These are phyloP conservation scores for Adelges cooleyi DNA, from an alignment of 1,140 invertebrate species.

Conservation along the genomic window DNA sequence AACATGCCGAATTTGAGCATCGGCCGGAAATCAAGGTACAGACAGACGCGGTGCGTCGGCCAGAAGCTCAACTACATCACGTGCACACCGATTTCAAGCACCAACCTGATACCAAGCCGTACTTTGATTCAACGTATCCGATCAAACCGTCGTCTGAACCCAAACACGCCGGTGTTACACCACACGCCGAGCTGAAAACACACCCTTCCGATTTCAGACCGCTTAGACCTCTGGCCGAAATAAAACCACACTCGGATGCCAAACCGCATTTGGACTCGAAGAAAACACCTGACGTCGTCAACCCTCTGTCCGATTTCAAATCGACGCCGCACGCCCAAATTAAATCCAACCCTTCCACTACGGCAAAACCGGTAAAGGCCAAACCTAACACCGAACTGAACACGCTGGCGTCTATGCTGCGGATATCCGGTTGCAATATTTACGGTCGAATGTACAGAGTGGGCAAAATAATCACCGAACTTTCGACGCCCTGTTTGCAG, in stretches of 20 bases:
- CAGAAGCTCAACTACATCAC: background rate
- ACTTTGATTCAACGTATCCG: no score
- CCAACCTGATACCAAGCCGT: background rate
- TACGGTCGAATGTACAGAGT: slow-evolving; percentile 81
- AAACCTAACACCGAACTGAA: slow-evolving; percentile 32
- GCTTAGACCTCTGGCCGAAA: no score
- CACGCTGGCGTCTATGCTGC: slow-evolving; percentile 48
- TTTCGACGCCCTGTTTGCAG: slow-evolving; percentile 68
- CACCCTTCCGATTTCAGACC: background rate
- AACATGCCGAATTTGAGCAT: background rate
- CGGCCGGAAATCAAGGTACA: background rate
- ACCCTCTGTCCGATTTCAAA: no score
- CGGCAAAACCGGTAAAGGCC: background rate
- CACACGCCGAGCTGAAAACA: background rate
- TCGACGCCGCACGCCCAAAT: no score
- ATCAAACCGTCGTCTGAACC: background rate
- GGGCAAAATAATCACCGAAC: slow-evolving; percentile 67
- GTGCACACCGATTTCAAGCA: background rate
- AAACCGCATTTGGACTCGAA: background rate
- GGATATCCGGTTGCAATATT: slow-evolving; percentile 80
- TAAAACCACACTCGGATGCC: no score
- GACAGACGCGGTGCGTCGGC: background rate
- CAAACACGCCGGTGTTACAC: no score
- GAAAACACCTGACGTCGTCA: background rate
- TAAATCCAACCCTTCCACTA: no score